Evolutionary conservation across 2,113 vertebrate genomes (phyloP).

Genomic region (Thymallus thymallus): DNA sequence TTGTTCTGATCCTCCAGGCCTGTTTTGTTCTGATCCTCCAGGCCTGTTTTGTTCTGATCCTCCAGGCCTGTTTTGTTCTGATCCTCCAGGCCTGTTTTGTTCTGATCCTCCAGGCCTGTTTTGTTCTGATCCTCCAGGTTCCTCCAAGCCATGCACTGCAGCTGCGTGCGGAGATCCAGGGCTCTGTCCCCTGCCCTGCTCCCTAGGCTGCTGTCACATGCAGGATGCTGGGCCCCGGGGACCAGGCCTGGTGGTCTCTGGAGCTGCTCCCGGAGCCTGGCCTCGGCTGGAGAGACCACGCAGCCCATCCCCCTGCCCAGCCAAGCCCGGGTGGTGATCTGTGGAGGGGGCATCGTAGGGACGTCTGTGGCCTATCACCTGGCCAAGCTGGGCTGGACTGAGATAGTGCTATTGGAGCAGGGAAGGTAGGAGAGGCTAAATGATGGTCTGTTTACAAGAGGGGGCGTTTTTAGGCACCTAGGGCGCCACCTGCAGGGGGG

Average conservation of each 20-base stretch:
- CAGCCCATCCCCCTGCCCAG: slow-evolving; percentile 72
- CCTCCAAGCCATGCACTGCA: slow-evolving; percentile 71
- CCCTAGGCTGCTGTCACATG: slow-evolving; percentile 69
- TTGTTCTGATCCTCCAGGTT: slow-evolving; percentile 13
- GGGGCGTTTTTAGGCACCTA: too few relatives aligned
- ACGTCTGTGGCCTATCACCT: slow-evolving; percentile 96
- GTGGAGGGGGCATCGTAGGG: slow-evolving; percentile 91
- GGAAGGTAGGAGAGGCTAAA: slow-evolving; percentile 80
- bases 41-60: too few relatives aligned
- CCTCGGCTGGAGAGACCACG: slow-evolving; percentile 61
- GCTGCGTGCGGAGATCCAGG: slow-evolving; percentile 69
- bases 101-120: slow-evolving; percentile 10
- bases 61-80: too few relatives aligned
- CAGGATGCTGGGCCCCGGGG: slow-evolving; percentile 46
- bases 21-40: too few relatives aligned
- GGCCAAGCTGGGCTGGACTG: slow-evolving; percentile 92
- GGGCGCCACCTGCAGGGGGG: too few relatives aligned
- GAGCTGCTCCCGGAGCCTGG: slow-evolving; percentile 42
- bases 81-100: neutral
- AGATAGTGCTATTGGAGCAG: slow-evolving; percentile 91
- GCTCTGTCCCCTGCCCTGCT: slow-evolving; percentile 74
- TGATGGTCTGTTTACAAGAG: neutral
- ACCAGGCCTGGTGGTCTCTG: slow-evolving; percentile 37
- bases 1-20: too few relatives aligned
- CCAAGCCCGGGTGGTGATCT: slow-evolving; percentile 90